Percentiles rank a stretch among this genome's conserved stretches.
Conservation (phyloP, 2,113 vertebrate genomes). For the Tyrannus savana region DNA sequence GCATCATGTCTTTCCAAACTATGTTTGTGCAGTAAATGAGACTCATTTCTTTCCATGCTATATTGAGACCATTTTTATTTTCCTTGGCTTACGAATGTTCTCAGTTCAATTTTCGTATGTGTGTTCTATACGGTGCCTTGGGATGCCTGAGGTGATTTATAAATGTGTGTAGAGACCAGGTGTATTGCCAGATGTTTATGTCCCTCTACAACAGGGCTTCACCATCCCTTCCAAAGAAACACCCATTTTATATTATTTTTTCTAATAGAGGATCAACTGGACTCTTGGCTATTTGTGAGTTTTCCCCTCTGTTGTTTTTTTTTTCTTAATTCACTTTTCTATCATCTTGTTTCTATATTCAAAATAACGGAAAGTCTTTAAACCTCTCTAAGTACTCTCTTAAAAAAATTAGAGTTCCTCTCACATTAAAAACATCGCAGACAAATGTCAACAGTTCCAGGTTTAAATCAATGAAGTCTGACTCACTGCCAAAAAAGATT, state of each 20-base stretch:
- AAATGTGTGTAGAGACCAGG: conserved; percentile 68
- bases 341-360: not conserved
- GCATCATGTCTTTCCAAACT: conserved; percentile 11
- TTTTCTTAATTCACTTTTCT: not conserved
- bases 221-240: conserved; percentile 31
- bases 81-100: conserved; percentile 31
- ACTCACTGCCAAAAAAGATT: conserved; percentile 32
- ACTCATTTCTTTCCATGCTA: not conserved
- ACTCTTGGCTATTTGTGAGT: not conserved
- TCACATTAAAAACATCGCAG: not conserved
- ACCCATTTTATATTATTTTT: not conserved
- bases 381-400: not conserved
- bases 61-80: conserved; percentile 21
- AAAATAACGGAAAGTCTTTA: conserved; percentile 29
- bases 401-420: conserved; percentile 10
- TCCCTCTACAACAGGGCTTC: conserved; percentile 56
- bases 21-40: not conserved
- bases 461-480: conserved; percentile 34
- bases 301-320: not conserved
- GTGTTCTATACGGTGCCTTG: conserved; percentile 30
- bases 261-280: conserved; percentile 14
- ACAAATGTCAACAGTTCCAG: conserved; percentile 31
- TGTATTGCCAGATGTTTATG: conserved; percentile 67
- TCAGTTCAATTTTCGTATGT: not conserved
- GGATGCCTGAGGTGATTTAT: conserved; percentile 64